Conservation (phyloP, 2,113 vertebrate genomes). For the Syngnathus typhle region DNA sequence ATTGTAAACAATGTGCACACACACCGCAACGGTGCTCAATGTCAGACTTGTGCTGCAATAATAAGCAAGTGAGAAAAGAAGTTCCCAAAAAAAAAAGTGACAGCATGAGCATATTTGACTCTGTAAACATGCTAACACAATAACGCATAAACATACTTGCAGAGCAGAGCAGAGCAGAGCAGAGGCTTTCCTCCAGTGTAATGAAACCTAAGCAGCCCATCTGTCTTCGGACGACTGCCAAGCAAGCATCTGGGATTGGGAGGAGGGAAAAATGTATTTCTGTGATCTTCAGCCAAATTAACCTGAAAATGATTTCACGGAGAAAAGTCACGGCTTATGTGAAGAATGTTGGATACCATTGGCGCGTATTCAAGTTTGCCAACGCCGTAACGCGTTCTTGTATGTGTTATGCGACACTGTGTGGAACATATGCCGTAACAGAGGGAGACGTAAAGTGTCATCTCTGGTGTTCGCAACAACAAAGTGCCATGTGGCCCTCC, state of each 20-base stretch:
- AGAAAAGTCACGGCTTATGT: too few species aligned
- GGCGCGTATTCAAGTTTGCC: too few species aligned
- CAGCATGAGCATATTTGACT: not conserved
- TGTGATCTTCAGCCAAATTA: not conserved
- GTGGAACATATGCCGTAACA: slow-evolving; percentile 44
- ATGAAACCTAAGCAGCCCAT: not conserved
- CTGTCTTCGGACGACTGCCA: not conserved
- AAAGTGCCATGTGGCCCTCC: slow-evolving; percentile 3
- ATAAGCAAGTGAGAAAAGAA: not conserved
- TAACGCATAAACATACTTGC: not conserved
- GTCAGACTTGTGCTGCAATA: not conserved
- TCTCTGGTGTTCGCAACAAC: slow-evolving; percentile 25
- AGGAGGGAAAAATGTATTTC: not conserved
- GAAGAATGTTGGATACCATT: too few species aligned
- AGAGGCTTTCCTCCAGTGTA: slow-evolving; percentile 1
- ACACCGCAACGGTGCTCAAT: slow-evolving; percentile 6
- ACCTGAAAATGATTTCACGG: not conserved
- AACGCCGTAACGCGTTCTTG: not conserved
- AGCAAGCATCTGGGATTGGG: slow-evolving; percentile 5
- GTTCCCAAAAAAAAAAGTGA: too few species aligned
- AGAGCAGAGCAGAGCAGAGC: not conserved
- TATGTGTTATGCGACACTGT: slow-evolving; percentile 27
- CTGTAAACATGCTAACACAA: not conserved
- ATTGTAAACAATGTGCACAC: slow-evolving; percentile 32
- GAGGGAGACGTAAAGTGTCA: slow-evolving; percentile 49